A percentile compares a stretch with the other conserved stretches of the same genome.
Conservation (phyloP, 2,797 vertebrate species). For the Epinephelus malabaricus region DNA sequence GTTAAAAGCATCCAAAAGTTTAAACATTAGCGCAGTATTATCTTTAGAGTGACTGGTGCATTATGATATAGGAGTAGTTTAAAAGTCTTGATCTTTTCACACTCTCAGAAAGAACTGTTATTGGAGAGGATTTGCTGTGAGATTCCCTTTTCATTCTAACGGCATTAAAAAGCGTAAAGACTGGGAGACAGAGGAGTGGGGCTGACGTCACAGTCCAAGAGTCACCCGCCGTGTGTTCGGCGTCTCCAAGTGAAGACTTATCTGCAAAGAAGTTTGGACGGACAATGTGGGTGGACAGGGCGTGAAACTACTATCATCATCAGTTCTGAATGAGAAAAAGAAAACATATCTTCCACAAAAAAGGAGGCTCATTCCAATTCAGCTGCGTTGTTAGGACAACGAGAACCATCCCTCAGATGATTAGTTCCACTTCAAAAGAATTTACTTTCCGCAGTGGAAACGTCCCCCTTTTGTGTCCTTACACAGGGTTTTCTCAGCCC, state of each 20-base stretch:
- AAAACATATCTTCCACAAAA: constrained; percentile 99
- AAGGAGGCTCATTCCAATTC: constrained; percentile 95
- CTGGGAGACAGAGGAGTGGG: constrained; percentile 77
- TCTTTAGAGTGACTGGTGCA: constrained; percentile 61
- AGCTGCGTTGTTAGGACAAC: constrained; percentile 99
- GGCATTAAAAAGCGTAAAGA: constrained; percentile 85
- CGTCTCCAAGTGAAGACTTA: constrained; percentile 89
- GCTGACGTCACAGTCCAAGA: constrained; percentile 88
- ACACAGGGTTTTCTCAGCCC: constrained; percentile 92
- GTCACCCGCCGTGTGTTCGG: constrained; percentile 90
- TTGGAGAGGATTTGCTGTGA: constrained; percentile 79
- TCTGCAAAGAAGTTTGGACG: constrained; percentile 88
- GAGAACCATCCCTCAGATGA: constrained; percentile 99
- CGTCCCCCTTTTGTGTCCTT: constrained; percentile 94
- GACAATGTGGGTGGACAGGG: constrained; percentile 96
- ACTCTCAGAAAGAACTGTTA: constrained; percentile 71
- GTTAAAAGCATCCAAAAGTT: constrained; percentile 17
- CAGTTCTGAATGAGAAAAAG: constrained; percentile 98
- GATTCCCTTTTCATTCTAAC: constrained; percentile 82
- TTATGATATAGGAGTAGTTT: constrained; percentile 73
- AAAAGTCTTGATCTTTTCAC: constrained; percentile 83
- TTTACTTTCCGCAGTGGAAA: constrained; percentile 98
- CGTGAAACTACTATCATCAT: constrained; percentile 99
- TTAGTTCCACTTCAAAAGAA: constrained; percentile 99
- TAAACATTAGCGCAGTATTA: constrained; percentile 30